These are phyloP conservation scores for Nephrotoma flavescens DNA, from an alignment of 2,888 invertebrate genomes.

Conservation along the genomic window DNA sequence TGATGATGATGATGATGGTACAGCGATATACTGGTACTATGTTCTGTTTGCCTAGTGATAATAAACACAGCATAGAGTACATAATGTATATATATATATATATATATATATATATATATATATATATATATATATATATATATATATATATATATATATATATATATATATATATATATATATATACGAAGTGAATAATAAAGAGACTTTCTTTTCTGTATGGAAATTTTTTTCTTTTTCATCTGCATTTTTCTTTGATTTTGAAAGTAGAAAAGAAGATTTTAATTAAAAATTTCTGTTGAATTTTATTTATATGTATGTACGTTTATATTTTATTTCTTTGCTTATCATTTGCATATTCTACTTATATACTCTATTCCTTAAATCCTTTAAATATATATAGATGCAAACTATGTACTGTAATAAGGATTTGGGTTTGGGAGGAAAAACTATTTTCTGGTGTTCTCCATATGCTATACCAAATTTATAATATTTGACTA, in stretches of 20 bases:
- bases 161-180: no score
- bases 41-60: neutral
- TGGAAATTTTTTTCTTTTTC: neutral
- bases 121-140: no score
- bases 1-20: neutral
- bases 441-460: neutral
- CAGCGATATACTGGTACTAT: neutral
- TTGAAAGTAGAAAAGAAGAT: neutral
- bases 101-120: no score
- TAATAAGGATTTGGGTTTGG: neutral
- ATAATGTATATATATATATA: no score
- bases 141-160: no score
- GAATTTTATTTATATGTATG: neutral
- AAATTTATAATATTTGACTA: neutral
- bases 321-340: neutral
- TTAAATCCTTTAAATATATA: neutral
- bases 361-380: neutral
- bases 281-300: neutral
- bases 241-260: neutral
- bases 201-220: neutral
- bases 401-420: neutral
- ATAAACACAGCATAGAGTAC: neutral
- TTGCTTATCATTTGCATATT: neutral
- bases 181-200: neutral
- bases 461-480: neutral